A percentile compares a stretch with the other conserved stretches of the same genome.
Evolutionary conservation across 1,140 invertebrate genomes (phyloP).

Genomic region (Nasonia longicornis): DNA sequence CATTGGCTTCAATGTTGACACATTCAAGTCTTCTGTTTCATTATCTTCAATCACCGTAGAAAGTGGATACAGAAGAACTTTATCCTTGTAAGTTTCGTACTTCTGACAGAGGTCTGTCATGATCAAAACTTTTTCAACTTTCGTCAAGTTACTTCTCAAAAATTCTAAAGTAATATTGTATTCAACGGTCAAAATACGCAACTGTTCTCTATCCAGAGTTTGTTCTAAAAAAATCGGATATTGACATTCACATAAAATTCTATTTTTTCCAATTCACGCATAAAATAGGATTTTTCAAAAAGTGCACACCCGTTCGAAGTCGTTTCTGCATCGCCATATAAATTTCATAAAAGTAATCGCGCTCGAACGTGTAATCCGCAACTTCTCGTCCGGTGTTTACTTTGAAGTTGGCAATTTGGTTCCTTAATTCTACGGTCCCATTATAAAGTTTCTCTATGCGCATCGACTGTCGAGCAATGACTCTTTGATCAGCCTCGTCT

Average conservation of each 20-base stretch:
- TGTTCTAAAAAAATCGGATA: conserved; percentile 51
- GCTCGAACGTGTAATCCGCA: conserved; percentile 50
- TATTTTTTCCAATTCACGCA: not conserved
- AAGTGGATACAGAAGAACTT: conserved; percentile 48
- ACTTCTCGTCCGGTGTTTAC: conserved; percentile 41
- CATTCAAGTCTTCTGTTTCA: conserved; percentile 22
- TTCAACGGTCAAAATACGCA: conserved; percentile 51
- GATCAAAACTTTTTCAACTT: conserved; percentile 48
- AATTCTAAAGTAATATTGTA: conserved; percentile 51
- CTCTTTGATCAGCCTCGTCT: conserved; percentile 53
- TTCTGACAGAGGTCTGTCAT: conserved; percentile 57
- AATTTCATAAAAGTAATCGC: conserved; percentile 49
- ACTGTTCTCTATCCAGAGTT: conserved; percentile 49
- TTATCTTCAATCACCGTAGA: conserved; percentile 37
- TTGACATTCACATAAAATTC: not conserved
- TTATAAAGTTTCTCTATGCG: conserved; percentile 51
- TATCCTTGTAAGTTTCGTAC: conserved; percentile 58
- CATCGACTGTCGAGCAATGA: conserved; percentile 53
- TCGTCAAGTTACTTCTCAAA: conserved; percentile 48
- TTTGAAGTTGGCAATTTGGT: conserved; percentile 52
- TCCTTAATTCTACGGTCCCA: conserved; percentile 52
- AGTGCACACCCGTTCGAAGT: conserved; percentile 50
- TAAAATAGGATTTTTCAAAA: not conserved
- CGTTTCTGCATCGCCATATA: conserved; percentile 51
- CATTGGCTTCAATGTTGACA: not conserved